Evolutionary conservation across 2,113 vertebrate genomes (phyloP).

Genomic region (Leptodactylus fuscus): DNA sequence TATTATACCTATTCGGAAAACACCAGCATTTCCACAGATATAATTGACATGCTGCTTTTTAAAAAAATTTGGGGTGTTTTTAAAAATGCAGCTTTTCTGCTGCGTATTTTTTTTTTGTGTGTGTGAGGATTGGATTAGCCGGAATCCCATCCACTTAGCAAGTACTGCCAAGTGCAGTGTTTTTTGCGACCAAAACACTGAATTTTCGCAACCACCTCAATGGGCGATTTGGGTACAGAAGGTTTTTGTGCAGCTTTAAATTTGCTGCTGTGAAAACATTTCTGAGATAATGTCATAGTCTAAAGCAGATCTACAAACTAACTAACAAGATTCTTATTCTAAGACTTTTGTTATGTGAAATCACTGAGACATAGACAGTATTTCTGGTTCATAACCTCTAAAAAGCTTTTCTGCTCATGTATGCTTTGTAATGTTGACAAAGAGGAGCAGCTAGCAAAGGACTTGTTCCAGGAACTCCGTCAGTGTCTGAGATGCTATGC

Average conservation of each 20-base stretch:
- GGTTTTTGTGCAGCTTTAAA: slow-evolving; percentile 4
- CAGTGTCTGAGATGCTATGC: neutral
- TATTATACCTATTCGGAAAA: too few species aligned
- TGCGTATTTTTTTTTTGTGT: too few species aligned
- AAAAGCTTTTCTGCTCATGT: slow-evolving; percentile 20
- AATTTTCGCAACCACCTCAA: too few species aligned
- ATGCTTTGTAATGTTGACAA: slow-evolving; percentile 42
- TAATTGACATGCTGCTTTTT: too few species aligned
- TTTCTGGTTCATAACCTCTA: slow-evolving; percentile 40
- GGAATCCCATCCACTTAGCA: too few species aligned
- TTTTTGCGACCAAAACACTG: too few species aligned
- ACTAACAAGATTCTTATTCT: slow-evolving; percentile 14
- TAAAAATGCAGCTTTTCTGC: too few species aligned
- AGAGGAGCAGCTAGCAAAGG: slow-evolving; percentile 25
- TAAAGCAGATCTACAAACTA: slow-evolving; percentile 14
- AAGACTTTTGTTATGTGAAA: slow-evolving; percentile 24
- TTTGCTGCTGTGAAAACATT: slow-evolving; percentile 12
- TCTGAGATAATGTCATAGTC: slow-evolving; percentile 20
- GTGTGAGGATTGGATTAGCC: too few species aligned
- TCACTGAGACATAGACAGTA: slow-evolving; percentile 34
- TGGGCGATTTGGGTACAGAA: neutral
- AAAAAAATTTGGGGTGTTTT: too few species aligned
- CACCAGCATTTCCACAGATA: too few species aligned
- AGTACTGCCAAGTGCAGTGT: too few species aligned
- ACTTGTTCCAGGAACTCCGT: slow-evolving; percentile 31